Percentiles rank a stretch among this genome's conserved stretches.
Evolutionary conservation across 2,888 invertebrate species (phyloP).

Genomic region (Oligia latruncula): DNA sequence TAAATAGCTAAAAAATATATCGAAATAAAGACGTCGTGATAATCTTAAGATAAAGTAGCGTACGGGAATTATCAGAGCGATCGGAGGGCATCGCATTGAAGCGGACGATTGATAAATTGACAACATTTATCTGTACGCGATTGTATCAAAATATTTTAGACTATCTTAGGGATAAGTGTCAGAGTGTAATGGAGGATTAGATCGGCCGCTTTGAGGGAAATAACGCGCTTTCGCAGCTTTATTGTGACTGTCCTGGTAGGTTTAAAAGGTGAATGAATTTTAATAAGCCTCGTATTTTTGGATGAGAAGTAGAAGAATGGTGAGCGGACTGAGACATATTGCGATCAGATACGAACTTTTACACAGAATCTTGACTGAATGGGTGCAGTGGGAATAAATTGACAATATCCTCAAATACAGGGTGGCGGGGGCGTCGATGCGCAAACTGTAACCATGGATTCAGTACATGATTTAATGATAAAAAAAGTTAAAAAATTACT

Average conservation of each 20-base stretch:
- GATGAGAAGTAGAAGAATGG: conserved; percentile 5
- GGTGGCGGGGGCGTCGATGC: too few relatives aligned
- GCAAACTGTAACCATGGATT: too few relatives aligned
- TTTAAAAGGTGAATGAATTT: conserved; percentile 52
- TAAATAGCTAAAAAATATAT: conserved; percentile 76
- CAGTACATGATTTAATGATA: too few relatives aligned
- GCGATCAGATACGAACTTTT: not conserved
- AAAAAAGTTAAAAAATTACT: too few relatives aligned
- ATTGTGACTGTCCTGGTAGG: conserved; percentile 54
- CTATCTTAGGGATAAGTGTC: conserved; percentile 86
- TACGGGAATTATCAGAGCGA: conserved; percentile 81
- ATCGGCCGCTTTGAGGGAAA: conserved; percentile 55
- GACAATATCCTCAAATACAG: not conserved
- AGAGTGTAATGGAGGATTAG: conserved; percentile 83
- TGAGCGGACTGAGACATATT: conserved; percentile 6
- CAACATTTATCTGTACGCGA: conserved; percentile 86
- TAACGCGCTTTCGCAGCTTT: conserved; percentile 69
- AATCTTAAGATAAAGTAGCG: conserved; percentile 86
- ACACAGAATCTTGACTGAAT: not conserved
- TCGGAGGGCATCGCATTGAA: conserved; percentile 75
- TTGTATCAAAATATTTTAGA: conserved; percentile 90
- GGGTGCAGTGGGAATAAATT: not conserved
- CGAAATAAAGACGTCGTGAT: conserved; percentile 85
- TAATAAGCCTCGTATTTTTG: conserved; percentile 3
- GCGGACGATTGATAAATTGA: conserved; percentile 84